Base-by-base conservation (phyloP, 2,888 invertebrate genomes). In the Dryadula phaetusa region DNA sequence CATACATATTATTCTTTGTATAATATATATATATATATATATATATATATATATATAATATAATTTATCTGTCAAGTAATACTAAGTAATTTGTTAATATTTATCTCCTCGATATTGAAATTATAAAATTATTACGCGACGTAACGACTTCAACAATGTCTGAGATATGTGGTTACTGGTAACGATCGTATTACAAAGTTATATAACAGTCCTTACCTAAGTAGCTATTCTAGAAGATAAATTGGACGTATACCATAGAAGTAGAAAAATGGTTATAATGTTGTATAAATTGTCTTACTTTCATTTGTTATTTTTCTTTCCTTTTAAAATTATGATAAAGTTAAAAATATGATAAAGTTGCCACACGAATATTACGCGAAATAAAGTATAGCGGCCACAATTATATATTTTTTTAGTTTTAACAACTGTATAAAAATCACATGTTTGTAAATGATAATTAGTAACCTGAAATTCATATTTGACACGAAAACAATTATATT, bases 181-280 rank as follows among this genome's bases (percentile, higher is more conserved):
- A 72, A 69, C 63, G 28, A 69, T 70, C 62, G 60, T 53, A 71
- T 71, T 66, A 69, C 64, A 64, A n/a, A 53, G 53, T 77, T 78
- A 77, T 74, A 73, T 79, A 79, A 79, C 74, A 75, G 74, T 79
- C 78, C 81, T 78, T 78, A 71, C 61, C 62, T 60, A 64, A 61
- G 40, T 68, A 73, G 65, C 62, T 70, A 64, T 79, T 75, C 78
- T 80, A 81, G 76, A 76, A 75, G 66, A 77, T 75, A 75, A 73
- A 70, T 78, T 75, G 77, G 70, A 75, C 73, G 76, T 78, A 74
- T 76, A 79, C 71, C 75, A 70, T 75, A 76, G 75, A 37, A 34
- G 14, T 37, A n/a, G 20, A 56, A 37, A 34, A 37, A 56, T 0
- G 5, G 3, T 3, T n/a, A 37, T 22, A 37, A 2, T 8, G 8